These are phyloP conservation scores for Macrosoma leucophasiata DNA, from an alignment of 2,888 invertebrate species.

Conservation along the genomic window DNA sequence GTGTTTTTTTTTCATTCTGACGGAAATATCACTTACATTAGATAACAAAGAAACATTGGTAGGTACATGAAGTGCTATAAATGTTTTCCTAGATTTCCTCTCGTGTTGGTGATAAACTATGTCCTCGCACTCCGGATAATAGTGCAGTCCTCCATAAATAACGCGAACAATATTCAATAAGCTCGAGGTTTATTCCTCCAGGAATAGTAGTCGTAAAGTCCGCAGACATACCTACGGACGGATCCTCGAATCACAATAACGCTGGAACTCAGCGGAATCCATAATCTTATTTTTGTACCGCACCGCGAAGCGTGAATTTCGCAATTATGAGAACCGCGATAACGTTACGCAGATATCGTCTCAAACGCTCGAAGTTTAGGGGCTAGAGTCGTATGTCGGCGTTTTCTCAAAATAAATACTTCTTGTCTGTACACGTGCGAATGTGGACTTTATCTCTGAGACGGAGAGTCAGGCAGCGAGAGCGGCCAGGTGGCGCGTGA, in stretches of 20 bases:
- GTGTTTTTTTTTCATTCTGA: no score
- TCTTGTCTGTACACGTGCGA: slow-evolving; percentile 70
- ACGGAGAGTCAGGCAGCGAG: slow-evolving; percentile 48
- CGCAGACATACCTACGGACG: slow-evolving; percentile 73
- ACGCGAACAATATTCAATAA: slow-evolving; percentile 72
- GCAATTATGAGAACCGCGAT: slow-evolving; percentile 60
- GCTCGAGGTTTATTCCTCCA: slow-evolving; percentile 67
- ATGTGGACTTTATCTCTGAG: slow-evolving; percentile 71
- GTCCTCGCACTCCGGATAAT: slow-evolving; percentile 45
- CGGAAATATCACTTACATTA: no score
- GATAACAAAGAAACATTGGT: no score
- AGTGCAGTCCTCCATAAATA: slow-evolving; percentile 69
- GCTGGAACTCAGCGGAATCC: slow-evolving; percentile 73
- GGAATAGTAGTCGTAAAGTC: slow-evolving; percentile 71
- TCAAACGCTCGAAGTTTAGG: slow-evolving; percentile 38
- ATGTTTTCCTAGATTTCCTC: no score
- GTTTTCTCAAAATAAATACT: slow-evolving; percentile 70
- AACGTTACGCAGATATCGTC: slow-evolving; percentile 43
- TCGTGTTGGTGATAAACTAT: no score
- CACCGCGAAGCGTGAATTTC: slow-evolving; percentile 74
- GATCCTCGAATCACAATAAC: slow-evolving; percentile 76
- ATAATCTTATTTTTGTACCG: slow-evolving; percentile 77
- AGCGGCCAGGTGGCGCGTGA: slow-evolving; percentile 51
- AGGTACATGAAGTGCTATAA: no score
- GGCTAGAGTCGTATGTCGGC: slow-evolving; percentile 41